phyloP scores from a whole-genome alignment of 2,113 vertebrate genomes.

The Fulica atra region DNA sequence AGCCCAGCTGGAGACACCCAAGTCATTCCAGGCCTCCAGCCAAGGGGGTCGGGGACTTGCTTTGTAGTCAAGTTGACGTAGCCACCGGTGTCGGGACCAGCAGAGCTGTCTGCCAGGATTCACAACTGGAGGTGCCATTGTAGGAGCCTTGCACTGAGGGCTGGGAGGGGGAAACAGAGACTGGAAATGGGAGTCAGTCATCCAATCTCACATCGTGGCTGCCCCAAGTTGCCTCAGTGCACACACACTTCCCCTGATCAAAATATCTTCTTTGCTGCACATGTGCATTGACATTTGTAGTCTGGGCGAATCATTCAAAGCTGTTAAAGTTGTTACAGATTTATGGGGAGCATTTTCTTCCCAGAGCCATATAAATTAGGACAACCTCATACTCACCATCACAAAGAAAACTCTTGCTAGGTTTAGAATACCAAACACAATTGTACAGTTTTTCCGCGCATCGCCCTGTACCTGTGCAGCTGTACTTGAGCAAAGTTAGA shows the following conservation, averaged over 20 bases:
- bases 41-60: background rate
- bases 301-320: background rate
- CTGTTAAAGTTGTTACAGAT: background rate
- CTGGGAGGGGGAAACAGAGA: background rate
- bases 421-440: background rate
- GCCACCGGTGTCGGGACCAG: background rate
- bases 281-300: background rate
- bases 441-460: background rate
- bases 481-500: background rate
- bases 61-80: background rate
- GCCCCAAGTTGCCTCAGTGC: background rate
- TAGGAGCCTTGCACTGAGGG: background rate
- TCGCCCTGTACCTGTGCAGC: background rate
- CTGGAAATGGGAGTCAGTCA: background rate
- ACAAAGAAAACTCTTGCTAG: background rate
- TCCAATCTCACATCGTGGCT: background rate
- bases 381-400: background rate
- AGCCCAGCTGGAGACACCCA: slow-evolving; percentile 27
- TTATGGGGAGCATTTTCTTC: background rate
- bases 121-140: background rate
- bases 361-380: background rate
- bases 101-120: slow-evolving; percentile 26
- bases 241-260: background rate
- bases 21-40: slow-evolving; percentile 57
- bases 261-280: background rate